A percentile compares a stretch with the other conserved stretches of the same genome.
Evolutionary conservation across 2,888 invertebrate species (phyloP).

Genomic region (Rhodophaea formosa): DNA sequence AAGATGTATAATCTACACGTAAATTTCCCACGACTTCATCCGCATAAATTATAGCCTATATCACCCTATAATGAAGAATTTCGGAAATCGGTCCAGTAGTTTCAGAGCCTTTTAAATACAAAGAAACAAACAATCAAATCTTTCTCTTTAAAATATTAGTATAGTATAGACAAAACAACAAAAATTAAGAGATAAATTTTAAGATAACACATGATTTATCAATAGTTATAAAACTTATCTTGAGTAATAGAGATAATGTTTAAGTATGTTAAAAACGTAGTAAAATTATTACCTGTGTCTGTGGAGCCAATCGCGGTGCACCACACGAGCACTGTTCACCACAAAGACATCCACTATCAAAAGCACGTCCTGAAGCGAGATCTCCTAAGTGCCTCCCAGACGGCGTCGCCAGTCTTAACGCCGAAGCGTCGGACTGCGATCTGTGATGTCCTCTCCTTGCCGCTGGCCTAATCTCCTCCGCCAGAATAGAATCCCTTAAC

Average conservation of each 20-base stretch:
- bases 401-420: conserved; percentile 77
- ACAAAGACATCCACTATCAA: conserved; percentile 97
- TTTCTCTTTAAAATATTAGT: no score
- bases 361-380: conserved; percentile 95
- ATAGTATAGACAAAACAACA: not conserved
- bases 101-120: no score
- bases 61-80: no score
- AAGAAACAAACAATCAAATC: no score
- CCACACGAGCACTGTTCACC: conserved; percentile 86
- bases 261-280: not conserved
- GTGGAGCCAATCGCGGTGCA: conserved; percentile 73
- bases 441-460: conserved; percentile 80
- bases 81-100: no score
- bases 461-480: conserved; percentile 73
- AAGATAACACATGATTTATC: conserved; percentile 5
- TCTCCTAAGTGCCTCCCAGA: conserved; percentile 91
- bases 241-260: not conserved
- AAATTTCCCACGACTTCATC: no score
- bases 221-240: conserved; percentile 10
- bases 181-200: conserved; percentile 5
- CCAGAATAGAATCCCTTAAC: conserved; percentile 67
- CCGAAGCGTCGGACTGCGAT: conserved; percentile 91
- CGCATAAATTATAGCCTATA: no score
- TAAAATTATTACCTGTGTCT: conserved; percentile 59
- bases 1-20: no score